Conservation (phyloP, 2,113 vertebrate species). For the Campylorhamphus procurvoides region DNA sequence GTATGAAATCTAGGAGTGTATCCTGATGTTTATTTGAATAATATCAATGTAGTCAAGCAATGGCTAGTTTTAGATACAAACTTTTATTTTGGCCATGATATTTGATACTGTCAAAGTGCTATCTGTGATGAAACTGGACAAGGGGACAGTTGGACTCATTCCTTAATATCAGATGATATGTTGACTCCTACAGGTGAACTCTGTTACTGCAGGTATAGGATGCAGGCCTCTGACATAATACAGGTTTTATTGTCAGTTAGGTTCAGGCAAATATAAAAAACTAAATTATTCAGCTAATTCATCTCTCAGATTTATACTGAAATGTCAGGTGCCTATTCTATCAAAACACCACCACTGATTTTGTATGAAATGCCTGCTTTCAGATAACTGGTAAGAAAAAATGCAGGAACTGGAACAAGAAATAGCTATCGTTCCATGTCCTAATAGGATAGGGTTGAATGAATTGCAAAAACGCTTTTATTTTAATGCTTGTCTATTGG, state of each 20-base stretch:
- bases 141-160: neutral
- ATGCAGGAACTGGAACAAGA: neutral
- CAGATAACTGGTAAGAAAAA: neutral
- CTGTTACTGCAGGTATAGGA: neutral
- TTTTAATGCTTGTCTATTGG: neutral
- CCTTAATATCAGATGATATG: neutral
- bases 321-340: neutral
- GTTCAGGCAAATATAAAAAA: neutral
- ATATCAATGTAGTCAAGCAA: neutral
- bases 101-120: neutral
- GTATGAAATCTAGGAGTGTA: neutral
- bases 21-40: neutral
- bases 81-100: neutral
- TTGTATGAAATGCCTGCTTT: neutral
- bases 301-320: neutral
- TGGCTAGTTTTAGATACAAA: neutral
- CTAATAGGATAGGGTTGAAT: slow-evolving; percentile 6
- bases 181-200: neutral
- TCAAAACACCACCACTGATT: neutral
- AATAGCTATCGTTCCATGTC: neutral
- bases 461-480: neutral
- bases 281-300: neutral
- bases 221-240: neutral
- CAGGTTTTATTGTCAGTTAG: neutral
- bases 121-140: neutral